Conservation (phyloP, 2,888 invertebrate genomes). For the Pemphredon lugubris region DNA sequence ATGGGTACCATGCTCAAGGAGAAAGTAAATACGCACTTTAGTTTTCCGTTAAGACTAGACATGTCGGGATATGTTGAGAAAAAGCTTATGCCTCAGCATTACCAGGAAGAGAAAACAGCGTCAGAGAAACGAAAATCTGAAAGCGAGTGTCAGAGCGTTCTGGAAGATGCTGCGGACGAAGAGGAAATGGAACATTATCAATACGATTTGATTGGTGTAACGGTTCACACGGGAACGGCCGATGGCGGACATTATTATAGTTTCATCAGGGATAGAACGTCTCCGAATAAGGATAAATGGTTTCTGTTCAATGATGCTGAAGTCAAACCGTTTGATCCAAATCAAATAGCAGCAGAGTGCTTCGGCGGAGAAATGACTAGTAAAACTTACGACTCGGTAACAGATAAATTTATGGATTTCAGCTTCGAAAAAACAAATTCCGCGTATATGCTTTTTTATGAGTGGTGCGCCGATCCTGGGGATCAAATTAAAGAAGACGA, state of each 20-base stretch:
- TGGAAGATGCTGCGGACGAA: conserved; percentile 79
- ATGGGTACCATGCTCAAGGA: conserved; percentile 99
- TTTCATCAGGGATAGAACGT: conserved; percentile 93
- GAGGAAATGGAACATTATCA: conserved; percentile 89
- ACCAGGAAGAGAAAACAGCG: conserved; percentile 84
- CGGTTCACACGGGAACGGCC: conserved; percentile 98
- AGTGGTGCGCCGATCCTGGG: conserved; percentile 85
- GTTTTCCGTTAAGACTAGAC: conserved; percentile 95
- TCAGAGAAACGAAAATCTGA: conserved; percentile 58
- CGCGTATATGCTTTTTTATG: conserved; percentile 98
- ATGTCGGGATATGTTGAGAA: conserved; percentile 98
- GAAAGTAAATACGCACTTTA: conserved; percentile 98
- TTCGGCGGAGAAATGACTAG: conserved; percentile 99
- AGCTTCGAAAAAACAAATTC: conserved; percentile 99
- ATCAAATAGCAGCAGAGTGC: conserved; percentile 96
- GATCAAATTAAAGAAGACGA: conserved; percentile 77
- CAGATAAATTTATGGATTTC: conserved; percentile 98
- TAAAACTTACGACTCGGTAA: conserved; percentile 97
- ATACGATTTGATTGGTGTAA: conserved; percentile 94
- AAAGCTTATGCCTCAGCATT: conserved; percentile 94
- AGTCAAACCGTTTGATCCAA: conserved; percentile 97
- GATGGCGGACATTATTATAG: conserved; percentile 98
- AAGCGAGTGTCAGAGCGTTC: conserved; percentile 56
- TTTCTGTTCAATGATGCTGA: conserved; percentile 95
- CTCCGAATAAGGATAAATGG: conserved; percentile 92